Conservation (phyloP, 2,797 vertebrate species). For the Dermochelys coriacea region DNA sequence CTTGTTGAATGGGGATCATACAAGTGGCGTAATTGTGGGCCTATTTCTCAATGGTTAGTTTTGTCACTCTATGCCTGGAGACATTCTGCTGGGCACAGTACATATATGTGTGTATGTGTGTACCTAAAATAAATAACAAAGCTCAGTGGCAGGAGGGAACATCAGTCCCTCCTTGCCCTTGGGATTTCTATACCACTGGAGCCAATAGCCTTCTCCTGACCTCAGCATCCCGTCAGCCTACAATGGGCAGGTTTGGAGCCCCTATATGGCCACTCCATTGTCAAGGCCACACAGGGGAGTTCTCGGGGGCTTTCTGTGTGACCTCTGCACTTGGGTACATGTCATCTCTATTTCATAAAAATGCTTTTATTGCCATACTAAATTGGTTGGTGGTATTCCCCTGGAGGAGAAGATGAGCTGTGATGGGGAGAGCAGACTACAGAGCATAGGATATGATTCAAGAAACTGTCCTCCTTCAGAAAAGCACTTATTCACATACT, state of each 20-base stretch:
- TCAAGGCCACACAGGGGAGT: neutral
- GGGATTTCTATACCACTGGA: neutral
- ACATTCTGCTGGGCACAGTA: neutral
- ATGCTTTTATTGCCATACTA: neutral
- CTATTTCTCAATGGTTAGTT: neutral
- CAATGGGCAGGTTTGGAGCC: neutral
- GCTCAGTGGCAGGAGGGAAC: neutral
- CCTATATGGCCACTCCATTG: neutral
- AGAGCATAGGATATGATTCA: neutral
- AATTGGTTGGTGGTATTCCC: neutral
- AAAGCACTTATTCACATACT: neutral
- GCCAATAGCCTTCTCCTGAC: neutral
- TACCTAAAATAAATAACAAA: neutral
- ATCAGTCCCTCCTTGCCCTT: neutral
- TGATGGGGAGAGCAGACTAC: neutral
- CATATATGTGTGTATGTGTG: neutral
- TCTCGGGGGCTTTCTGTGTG: neutral
- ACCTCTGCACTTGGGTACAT: neutral
- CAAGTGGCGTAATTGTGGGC: neutral
- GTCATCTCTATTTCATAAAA: neutral
- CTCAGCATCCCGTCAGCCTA: neutral
- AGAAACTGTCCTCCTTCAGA: neutral
- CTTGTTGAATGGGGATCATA: neutral
- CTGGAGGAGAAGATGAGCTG: neutral
- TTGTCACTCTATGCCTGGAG: neutral